Conservation (phyloP, 2,888 invertebrate genomes). For the Cosmopolites sordidus region DNA sequence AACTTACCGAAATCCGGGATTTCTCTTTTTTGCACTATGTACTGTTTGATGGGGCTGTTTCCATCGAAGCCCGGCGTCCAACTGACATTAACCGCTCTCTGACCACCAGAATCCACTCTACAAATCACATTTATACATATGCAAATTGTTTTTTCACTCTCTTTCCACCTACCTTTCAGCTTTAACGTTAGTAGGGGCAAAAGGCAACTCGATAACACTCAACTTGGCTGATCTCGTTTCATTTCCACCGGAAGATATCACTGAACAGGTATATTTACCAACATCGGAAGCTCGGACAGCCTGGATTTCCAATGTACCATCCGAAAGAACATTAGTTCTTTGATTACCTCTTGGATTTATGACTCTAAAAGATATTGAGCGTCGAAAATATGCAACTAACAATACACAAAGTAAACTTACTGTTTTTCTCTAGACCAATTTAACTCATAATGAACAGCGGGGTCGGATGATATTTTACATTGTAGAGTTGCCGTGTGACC, state of each 20-base stretch:
- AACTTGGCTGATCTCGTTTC: conserved; percentile 81
- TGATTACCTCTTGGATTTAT: conserved; percentile 58
- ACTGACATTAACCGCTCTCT: conserved; percentile 80
- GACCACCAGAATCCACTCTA: conserved; percentile 50
- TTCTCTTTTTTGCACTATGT: conserved; percentile 85
- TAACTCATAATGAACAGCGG: conserved; percentile 78
- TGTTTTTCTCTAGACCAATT: conserved; percentile 86
- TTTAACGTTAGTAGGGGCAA: conserved; percentile 82
- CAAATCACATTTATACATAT: not conserved
- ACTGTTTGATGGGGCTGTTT: conserved; percentile 90
- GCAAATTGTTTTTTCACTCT: not conserved
- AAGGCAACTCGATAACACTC: conserved; percentile 91
- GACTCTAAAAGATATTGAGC: conserved; percentile 43
- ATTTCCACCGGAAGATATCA: conserved; percentile 87
- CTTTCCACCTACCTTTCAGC: conserved; percentile 53
- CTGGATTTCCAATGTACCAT: conserved; percentile 83
- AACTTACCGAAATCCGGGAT: conserved; percentile 78
- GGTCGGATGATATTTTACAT: conserved; percentile 91
- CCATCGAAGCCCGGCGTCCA: conserved; percentile 98
- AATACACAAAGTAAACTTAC: conserved; percentile 51
- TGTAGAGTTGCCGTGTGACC: conserved; percentile 91
- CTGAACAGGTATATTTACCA: conserved; percentile 87
- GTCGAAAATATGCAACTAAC: not conserved
- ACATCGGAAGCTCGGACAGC: conserved; percentile 90
- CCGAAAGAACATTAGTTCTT: conserved; percentile 68